Conservation (phyloP, 2,888 invertebrate genomes). For the Epinotia brunnichana region DNA sequence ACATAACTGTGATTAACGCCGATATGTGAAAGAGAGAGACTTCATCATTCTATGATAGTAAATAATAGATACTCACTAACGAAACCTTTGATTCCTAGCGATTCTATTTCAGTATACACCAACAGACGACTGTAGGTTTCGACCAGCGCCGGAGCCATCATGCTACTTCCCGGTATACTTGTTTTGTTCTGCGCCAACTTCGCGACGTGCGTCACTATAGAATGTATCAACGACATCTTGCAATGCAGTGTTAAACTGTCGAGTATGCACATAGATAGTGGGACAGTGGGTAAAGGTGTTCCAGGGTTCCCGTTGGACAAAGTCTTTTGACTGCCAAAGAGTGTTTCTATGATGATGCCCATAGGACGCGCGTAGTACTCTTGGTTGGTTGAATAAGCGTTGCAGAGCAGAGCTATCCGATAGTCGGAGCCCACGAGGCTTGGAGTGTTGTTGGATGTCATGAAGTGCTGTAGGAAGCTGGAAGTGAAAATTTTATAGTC, state of each 20-base stretch:
- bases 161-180: slow-evolving; percentile 86
- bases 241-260: slow-evolving; percentile 98
- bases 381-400: slow-evolving; percentile 97
- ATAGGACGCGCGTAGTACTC: slow-evolving; percentile 96
- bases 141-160: slow-evolving; percentile 94
- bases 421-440: slow-evolving; percentile 93
- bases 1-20: background rate
- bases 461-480: slow-evolving; percentile 93
- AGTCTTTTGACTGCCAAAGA: slow-evolving; percentile 88
- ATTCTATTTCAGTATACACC: slow-evolving; percentile 98
- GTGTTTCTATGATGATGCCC: slow-evolving; percentile 94
- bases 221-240: slow-evolving; percentile 94
- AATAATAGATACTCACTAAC: slow-evolving; percentile 86
- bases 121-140: slow-evolving; percentile 97
- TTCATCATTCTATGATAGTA: background rate
- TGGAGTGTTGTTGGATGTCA: slow-evolving; percentile 88
- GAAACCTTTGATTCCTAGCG: slow-evolving; percentile 97
- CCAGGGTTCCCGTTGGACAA: slow-evolving; percentile 78
- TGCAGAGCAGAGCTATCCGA: slow-evolving; percentile 95
- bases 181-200: slow-evolving; percentile 95
- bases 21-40: background rate
- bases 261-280: slow-evolving; percentile 95
- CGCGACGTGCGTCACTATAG: slow-evolving; percentile 94
- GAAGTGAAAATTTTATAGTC: slow-evolving; percentile 49
- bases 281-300: slow-evolving; percentile 89